A percentile compares a stretch with the other conserved stretches of the same genome.
Conservation (phyloP, 2,113 vertebrate species). For the Salvelinus sp. region DNA sequence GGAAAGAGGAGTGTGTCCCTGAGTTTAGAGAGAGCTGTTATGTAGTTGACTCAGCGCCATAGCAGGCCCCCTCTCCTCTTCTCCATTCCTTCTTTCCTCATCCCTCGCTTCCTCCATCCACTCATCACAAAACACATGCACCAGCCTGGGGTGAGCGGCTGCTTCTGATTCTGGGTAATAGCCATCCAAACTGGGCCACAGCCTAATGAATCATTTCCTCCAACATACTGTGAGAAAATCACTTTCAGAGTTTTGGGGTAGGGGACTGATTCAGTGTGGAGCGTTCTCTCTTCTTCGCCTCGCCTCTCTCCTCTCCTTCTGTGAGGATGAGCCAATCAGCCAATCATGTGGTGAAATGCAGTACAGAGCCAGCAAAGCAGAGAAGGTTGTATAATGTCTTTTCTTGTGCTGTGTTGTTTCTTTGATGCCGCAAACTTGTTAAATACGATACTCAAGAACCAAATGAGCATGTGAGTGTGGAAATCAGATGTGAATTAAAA, state of each 20-base stretch:
- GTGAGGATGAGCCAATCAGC: conserved; percentile 37
- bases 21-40: conserved; percentile 44
- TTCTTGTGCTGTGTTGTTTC: not conserved
- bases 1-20: conserved; percentile 41
- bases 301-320: not conserved
- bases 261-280: conserved; percentile 34
- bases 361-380: not conserved
- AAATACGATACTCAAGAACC: no score
- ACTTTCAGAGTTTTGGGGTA: conserved; percentile 56
- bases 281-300: conserved; percentile 1
- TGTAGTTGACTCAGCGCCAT: conserved; percentile 39
- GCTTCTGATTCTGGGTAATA: conserved; percentile 66
- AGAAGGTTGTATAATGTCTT: not conserved
- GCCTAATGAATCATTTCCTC: conserved; percentile 73
- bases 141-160: conserved; percentile 60
- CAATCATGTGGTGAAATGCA: not conserved
- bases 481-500: no score
- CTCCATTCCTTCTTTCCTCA: no score
- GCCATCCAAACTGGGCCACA: conserved; percentile 54
- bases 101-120: conserved; percentile 4
- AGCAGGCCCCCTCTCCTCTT: conserved; percentile 15
- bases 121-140: conserved; percentile 38
- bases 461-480: no score
- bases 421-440: not conserved
- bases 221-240: conserved; percentile 64